phyloP scores from a whole-genome alignment of 2,888 invertebrate genomes.

The Anthophora plumipes region DNA sequence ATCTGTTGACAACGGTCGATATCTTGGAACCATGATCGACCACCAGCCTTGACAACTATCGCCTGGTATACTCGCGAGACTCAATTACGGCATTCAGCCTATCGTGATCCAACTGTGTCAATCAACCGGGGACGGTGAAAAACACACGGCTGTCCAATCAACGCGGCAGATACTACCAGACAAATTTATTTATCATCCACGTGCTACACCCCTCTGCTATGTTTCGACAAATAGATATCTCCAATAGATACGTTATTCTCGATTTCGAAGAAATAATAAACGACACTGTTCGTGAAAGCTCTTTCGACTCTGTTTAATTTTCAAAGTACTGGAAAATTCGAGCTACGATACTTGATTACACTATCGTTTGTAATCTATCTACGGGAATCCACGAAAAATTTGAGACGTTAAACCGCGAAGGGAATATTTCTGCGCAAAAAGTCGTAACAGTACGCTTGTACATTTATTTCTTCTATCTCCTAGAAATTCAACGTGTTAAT shows the following conservation, averaged over 20 bases:
- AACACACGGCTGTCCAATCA: slow-evolving; percentile 14
- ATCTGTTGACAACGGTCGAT: slow-evolving; percentile 50
- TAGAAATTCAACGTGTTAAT: too few species aligned
- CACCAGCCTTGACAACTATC: slow-evolving; percentile 21
- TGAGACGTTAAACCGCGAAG: too few species aligned
- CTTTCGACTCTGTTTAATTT: too few species aligned
- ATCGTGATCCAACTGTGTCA: slow-evolving; percentile 18
- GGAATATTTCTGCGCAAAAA: too few species aligned
- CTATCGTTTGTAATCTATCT: too few species aligned
- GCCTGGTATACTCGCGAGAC: slow-evolving; percentile 41
- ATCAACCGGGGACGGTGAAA: slow-evolving; percentile 7
- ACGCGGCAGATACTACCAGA: not conserved
- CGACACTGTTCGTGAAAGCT: too few species aligned
- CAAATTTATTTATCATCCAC: slow-evolving; percentile 18
- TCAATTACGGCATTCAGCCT: slow-evolving; percentile 40
- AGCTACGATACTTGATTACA: too few species aligned
- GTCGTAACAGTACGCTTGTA: too few species aligned
- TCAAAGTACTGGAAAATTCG: too few species aligned
- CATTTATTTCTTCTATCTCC: too few species aligned
- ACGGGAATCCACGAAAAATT: too few species aligned
- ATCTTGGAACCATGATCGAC: slow-evolving; percentile 26
- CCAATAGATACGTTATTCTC: not conserved
- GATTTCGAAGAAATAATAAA: not conserved
- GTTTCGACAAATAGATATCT: slow-evolving; percentile 4
- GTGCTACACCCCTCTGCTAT: not conserved